Evolutionary conservation across 2,888 invertebrate species (phyloP).

Genomic region (Frankliniella intonsa): DNA sequence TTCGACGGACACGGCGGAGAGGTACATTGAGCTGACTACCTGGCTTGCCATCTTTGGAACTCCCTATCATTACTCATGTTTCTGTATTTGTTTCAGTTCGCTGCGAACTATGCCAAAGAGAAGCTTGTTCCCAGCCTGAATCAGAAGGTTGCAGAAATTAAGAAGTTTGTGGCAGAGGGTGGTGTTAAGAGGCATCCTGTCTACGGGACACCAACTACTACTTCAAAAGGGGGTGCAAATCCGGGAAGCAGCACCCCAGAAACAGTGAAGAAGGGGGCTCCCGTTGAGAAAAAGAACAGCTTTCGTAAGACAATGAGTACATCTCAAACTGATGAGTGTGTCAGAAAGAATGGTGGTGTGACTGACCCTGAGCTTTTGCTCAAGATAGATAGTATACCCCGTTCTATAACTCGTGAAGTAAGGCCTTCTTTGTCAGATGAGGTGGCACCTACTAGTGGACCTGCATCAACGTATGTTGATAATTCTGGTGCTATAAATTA

Average conservation of each 20-base stretch:
- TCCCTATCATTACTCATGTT: background rate
- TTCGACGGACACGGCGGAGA: slow-evolving; percentile 96
- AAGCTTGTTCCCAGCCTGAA: slow-evolving; percentile 76
- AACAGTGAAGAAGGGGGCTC: slow-evolving; percentile 41
- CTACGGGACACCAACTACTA: background rate
- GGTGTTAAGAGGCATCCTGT: slow-evolving; percentile 19
- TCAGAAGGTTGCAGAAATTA: slow-evolving; percentile 69
- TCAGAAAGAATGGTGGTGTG: slow-evolving; percentile 51
- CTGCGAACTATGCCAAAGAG: slow-evolving; percentile 87
- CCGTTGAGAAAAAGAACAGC: slow-evolving; percentile 58
- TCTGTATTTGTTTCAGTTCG: slow-evolving; percentile 55
- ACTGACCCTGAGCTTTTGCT: slow-evolving; percentile 65
- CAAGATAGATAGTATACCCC: slow-evolving; percentile 58
- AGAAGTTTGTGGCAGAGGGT: slow-evolving; percentile 57
- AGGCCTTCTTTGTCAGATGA: slow-evolving; percentile 48
- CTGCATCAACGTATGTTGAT: slow-evolving; percentile 58
- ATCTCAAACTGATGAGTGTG: slow-evolving; percentile 42
- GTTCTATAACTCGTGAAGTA: slow-evolving; percentile 59
- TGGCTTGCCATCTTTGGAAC: no score
- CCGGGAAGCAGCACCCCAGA: background rate
- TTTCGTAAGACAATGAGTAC: slow-evolving; percentile 57
- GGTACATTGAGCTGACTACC: slow-evolving; percentile 45
- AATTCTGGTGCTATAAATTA: slow-evolving; percentile 71
- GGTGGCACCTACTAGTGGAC: slow-evolving; percentile 47
- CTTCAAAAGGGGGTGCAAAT: background rate